Percentiles rank a stretch among this genome's conserved stretches.
These are phyloP conservation scores for Ploceus nigricollis DNA, from an alignment of 2,113 vertebrate genomes.

Conservation along the genomic window DNA sequence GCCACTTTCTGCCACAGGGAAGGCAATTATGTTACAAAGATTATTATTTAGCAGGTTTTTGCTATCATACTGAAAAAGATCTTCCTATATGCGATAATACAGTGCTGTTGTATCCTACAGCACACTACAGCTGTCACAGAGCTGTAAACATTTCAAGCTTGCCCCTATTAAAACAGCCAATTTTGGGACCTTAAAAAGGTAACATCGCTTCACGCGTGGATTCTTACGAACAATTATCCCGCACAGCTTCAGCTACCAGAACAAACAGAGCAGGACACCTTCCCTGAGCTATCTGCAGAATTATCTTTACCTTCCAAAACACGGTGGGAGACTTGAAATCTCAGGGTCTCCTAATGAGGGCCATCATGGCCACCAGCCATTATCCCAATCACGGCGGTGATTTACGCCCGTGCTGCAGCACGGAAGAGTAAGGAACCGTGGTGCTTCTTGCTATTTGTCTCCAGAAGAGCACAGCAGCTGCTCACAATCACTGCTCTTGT, in stretches of 20 bases:
- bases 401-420: neutral
- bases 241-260: neutral
- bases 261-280: neutral
- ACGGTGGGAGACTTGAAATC: neutral
- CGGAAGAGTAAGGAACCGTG: neutral
- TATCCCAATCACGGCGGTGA: neutral
- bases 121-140: neutral
- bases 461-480: conserved; percentile 13
- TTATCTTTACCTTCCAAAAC: neutral
- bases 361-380: neutral
- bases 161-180: neutral
- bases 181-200: neutral
- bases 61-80: neutral
- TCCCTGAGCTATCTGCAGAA: neutral
- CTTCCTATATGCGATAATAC: neutral
- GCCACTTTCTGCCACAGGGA: neutral
- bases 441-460: neutral
- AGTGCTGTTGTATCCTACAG: neutral
- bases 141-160: neutral
- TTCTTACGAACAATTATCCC: neutral
- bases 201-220: accelerated
- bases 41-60: neutral
- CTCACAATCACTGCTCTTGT: neutral
- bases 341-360: neutral
- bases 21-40: neutral